Evolutionary conservation across 2,797 vertebrate genomes (phyloP), one percentile per base, ranked within the genome.

Genomic region (Pseudomugil gertrudae): DNA sequence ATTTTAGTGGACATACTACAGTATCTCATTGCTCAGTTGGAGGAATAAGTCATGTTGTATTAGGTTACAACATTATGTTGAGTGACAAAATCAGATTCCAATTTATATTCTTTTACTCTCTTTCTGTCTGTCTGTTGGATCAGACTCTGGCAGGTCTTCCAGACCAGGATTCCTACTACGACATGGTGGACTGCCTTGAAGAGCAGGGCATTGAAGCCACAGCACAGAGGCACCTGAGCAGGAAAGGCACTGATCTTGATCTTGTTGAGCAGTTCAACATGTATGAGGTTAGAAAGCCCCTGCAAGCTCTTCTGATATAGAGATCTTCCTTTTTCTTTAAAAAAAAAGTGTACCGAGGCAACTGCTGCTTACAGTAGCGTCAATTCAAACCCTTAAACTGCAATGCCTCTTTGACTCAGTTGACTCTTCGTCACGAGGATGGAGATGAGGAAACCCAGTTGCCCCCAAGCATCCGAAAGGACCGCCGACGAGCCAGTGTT

Each of bases 101-200:
- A 19, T 43, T 40, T 13, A 19, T n/a, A 7, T 43, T 43, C 2
- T n/a, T 13, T 13, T 36, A 36, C 13, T 23, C 9, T 11, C 45
- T 51, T 17, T 51, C 10, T 6, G 21, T 5, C 45, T 21, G 19
- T 48, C 45, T 23, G 45, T 10, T 48, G 45, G 21, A 48, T 23
- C 87, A 99, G 98, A 97, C 95, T 0, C 90, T 99, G 83, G 95
- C 95, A 2, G 95, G 95, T 32, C 91, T 99, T 80, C 94, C 97
- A 74, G 98, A 99, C 84, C 97, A 99, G 90, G 98, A 99, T 89
- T 94, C 95, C 13, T 99, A 96, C 94, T 99, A 98, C 3, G 96
- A 99, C 0, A 94, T 98, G 87, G 96, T 98, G 83, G 98, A 99
- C 92, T 95, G 94, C 92, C 93, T 99, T 84, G 98, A 99, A 92